A percentile compares a stretch with the other conserved stretches of the same genome.
These are phyloP conservation scores for Henricia sp. DNA, from an alignment of 53 echinoderm and acorn worm genomes.

Conservation along the genomic window DNA sequence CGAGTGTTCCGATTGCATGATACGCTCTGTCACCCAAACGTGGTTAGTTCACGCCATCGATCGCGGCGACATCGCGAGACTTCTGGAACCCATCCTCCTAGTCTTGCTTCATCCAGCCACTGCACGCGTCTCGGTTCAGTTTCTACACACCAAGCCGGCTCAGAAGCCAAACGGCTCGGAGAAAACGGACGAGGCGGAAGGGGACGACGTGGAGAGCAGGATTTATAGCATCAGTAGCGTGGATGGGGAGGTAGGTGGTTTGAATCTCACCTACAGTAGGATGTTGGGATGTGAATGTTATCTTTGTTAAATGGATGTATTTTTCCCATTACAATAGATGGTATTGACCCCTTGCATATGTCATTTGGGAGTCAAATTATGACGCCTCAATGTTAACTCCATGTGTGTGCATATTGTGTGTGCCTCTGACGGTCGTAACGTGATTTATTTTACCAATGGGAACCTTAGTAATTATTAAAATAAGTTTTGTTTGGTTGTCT, in stretches of 20 bases:
- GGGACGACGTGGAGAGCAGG: conserved; percentile 79
- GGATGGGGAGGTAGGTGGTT: conserved; percentile 91
- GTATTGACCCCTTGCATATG: no score
- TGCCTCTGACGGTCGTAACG: no score
- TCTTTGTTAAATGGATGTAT: no score
- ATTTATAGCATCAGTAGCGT: conserved; percentile 90
- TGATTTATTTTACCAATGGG: neutral
- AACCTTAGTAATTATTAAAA: neutral
- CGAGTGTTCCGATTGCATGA: conserved; percentile 92
- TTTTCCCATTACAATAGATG: neutral
- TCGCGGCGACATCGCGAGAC: conserved; percentile 93
- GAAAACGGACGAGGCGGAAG: conserved; percentile 58
- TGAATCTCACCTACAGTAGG: no score
- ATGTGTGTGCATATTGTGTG: no score
- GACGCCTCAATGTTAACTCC: no score
- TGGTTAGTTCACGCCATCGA: conserved; percentile 97
- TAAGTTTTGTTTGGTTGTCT: neutral
- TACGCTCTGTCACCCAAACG: conserved; percentile 82
- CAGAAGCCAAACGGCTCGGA: conserved; percentile 27
- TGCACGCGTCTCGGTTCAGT: conserved; percentile 92
- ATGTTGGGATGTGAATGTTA: neutral
- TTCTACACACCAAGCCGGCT: conserved; percentile 80
- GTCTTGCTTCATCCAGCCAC: conserved; percentile 95
- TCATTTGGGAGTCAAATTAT: no score
- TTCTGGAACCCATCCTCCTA: conserved; percentile 93